Evolutionary conservation across 2,113 vertebrate species (phyloP).

Genomic region (Malurus cyaneus): DNA sequence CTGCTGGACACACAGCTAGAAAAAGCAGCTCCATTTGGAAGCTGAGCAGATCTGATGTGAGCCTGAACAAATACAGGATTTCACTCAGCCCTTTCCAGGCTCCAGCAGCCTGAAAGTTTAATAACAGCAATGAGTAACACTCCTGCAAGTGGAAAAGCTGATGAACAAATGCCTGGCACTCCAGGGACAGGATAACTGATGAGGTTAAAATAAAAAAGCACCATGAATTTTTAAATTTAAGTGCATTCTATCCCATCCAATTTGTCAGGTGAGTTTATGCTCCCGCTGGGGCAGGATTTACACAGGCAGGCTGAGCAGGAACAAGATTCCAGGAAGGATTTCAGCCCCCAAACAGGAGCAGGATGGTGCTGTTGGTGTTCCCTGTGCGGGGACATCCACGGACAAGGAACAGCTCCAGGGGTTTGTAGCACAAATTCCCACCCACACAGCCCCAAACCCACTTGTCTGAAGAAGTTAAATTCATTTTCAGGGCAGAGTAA

Average conservation of each 20-base stretch:
- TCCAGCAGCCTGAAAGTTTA: neutral
- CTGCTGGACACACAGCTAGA: neutral
- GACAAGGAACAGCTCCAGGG: neutral
- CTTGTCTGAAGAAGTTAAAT: neutral
- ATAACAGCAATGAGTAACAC: neutral
- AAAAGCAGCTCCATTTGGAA: constrained; percentile 44
- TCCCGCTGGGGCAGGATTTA: neutral
- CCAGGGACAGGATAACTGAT: neutral
- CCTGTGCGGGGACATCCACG: neutral
- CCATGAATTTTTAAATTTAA: neutral
- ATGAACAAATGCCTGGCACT: neutral
- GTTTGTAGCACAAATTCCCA: neutral
- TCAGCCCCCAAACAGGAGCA: neutral
- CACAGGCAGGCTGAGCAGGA: neutral
- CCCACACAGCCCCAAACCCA: neutral
- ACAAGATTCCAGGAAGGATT: neutral
- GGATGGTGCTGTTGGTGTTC: neutral
- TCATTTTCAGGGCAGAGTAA: neutral
- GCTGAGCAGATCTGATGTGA: neutral
- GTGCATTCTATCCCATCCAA: neutral
- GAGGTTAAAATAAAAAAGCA: neutral
- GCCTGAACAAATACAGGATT: neutral
- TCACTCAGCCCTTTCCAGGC: neutral
- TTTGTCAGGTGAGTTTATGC: neutral
- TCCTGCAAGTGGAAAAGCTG: neutral